Evolutionary conservation across 1,140 invertebrate species (phyloP), one percentile per base, ranked within the genome.

Genomic region (Ctenoplectra terminalis): DNA sequence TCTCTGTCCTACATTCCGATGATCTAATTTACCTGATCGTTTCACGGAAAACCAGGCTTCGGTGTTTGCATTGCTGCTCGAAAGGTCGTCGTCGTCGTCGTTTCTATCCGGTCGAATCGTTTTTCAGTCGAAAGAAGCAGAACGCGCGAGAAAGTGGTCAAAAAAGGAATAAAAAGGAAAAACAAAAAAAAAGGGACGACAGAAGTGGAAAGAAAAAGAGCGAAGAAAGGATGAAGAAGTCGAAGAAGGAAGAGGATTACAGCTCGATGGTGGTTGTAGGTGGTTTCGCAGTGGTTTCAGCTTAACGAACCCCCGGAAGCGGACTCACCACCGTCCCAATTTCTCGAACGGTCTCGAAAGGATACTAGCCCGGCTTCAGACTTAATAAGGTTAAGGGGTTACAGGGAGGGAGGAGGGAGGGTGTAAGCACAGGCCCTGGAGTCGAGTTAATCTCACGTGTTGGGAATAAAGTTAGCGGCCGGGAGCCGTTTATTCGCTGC

Each of bases 251-350:
- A 46, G 76, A 60, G 61, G 79, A 87, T 87, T 85, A 87, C 77
- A 83, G 40, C 69, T 82, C 20, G 77, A 29, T 64, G 82, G 75
- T 71, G 80, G 73, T 88, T 81, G 83, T 82, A 76, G 81, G 77
- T 82, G 86, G 86, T 85, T 88, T 88, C 72, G 75, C 81, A 72
- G 77, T 84, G 84, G 84, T 79, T 86, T 84, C 77, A 81, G 80
- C 87, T 91, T 90, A 90, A 91, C 90, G 90, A 90, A 90, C 83
- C 77, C 48, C 84, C 86, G 85, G 85, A 89, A 88, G 86, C 84
- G 82, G 76, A 73, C 81, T 78, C 87, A 83, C 75, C 83, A 43
- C 82, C 87, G 83, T 85, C 83, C 84, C 88, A 90, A 90, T 91
- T 90, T 91, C 90, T 88, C 83, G 87, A 87, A 87, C 82, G 81